A percentile compares a stretch with the other conserved stretches of the same genome.
Evolutionary conservation across 2,888 invertebrate species (phyloP).

Genomic region (Caenorhabditis sp.): DNA sequence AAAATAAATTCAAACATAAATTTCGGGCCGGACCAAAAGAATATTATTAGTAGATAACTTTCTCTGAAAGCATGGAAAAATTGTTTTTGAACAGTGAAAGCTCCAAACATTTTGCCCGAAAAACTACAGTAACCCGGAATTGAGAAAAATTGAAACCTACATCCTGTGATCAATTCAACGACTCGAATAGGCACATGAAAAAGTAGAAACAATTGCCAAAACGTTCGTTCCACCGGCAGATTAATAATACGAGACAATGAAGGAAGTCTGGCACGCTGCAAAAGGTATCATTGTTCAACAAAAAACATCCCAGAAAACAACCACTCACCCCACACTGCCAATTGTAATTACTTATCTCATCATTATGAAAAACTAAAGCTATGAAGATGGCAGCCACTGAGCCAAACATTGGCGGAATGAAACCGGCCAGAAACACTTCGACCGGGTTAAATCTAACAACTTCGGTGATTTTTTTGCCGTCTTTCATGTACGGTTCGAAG

Average conservation of each 20-base stretch:
- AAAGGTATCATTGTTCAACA: conserved; percentile 3
- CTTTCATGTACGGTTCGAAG: conserved; percentile 53
- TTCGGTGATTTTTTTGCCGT: conserved; percentile 57
- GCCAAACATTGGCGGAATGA: conserved; percentile 68
- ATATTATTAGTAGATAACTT: too few relatives aligned
- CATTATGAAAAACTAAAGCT: conserved; percentile 67
- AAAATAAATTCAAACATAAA: too few relatives aligned
- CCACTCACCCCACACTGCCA: conserved; percentile 70
- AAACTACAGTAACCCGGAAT: conserved; percentile 8
- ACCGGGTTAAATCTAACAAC: conserved; percentile 57
- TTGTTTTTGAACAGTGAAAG: too few relatives aligned
- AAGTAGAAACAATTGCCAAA: conserved; percentile 69
- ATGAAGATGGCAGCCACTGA: conserved; percentile 66
- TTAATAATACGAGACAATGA: conserved; percentile 70
- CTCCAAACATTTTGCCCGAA: too few relatives aligned
- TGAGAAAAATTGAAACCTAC: conserved; percentile 45
- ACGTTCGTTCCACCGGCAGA: conserved; percentile 68
- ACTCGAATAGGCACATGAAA: conserved; percentile 68
- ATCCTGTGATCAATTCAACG: conserved; percentile 67
- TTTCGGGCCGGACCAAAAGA: too few relatives aligned
- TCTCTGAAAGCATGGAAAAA: too few relatives aligned
- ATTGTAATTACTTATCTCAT: conserved; percentile 69
- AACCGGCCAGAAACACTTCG: conserved; percentile 64
- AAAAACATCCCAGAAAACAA: neutral
- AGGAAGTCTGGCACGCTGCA: conserved; percentile 66